phyloP scores from a whole-genome alignment of 2,113 vertebrate genomes.

The Herpetotheres cachinnans region DNA sequence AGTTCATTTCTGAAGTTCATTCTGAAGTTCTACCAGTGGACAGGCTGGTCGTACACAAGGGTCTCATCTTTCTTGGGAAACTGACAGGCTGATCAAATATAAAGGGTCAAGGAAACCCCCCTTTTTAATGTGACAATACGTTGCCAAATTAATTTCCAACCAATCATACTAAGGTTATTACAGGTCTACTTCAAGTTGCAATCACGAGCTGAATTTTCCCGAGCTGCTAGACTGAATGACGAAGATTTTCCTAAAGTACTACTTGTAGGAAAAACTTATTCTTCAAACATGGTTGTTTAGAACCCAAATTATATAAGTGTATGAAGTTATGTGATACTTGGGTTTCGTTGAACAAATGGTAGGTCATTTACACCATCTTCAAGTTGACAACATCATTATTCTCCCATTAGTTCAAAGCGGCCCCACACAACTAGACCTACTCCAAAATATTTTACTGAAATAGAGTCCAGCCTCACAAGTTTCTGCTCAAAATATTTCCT shows the following conservation, averaged over 20 bases:
- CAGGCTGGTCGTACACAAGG: too few species aligned
- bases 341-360: background rate
- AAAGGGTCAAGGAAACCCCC: too few species aligned
- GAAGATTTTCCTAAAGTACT: background rate
- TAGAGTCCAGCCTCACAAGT: background rate
- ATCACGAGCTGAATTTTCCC: background rate
- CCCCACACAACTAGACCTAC: rapidly evolving
- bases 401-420: background rate
- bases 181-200: background rate
- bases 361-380: background rate
- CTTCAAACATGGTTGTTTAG: background rate
- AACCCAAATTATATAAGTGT: background rate
- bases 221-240: background rate
- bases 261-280: background rate
- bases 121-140: background rate
- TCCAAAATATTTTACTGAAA: background rate
- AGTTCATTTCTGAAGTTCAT: too few species aligned
- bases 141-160: background rate
- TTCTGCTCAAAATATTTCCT: background rate
- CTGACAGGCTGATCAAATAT: too few species aligned
- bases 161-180: background rate
- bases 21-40: too few species aligned
- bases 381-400: background rate
- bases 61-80: too few species aligned
- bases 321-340: background rate